Base-by-base conservation (phyloP, 2,113 vertebrate species). In the Pipra filicauda region DNA sequence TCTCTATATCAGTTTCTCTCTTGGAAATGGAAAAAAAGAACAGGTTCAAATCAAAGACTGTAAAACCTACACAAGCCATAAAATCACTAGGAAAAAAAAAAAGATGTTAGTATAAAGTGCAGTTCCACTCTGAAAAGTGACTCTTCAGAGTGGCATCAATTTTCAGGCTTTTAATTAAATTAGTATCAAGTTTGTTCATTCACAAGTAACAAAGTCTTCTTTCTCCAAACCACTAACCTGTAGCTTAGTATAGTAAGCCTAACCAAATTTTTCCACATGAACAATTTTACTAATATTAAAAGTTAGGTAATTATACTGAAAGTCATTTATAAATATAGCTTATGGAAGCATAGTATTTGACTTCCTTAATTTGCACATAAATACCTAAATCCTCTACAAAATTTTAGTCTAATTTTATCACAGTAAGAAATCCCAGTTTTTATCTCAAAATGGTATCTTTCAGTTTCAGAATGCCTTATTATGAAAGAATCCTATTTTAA, bases 101-200 rank as follows among this genome's bases (percentile, higher is more conserved):
- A 80, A 41, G 5, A 82, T 71, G 59, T 33, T 77, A 81, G 30
- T 73, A 57, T 70, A 35, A 93, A 93, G 83, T 71, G 91, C 76
- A 97, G 89, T 75, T 95, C 83, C 70, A 80, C 43, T 87, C 76
- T 57, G 89, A 95, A 95, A 95, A 92, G 61, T 31, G 44, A 89
- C 61, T 59, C 72, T 84, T 44, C 81, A 74, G 33, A 94, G 51
- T 5, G 8, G 76, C 33, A 96, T 84, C 7, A 12, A 49, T 81
- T 93, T 95, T 84, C 89, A 89, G 61, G 35, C 30, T 91, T 91
- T 92, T 87, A 95, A 94, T 95, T 81, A 96, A 95, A 91, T 75
- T 52, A 89, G 48, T 88, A 94, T 71, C 72, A 85, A 91, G 28
- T 91, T 76, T 83, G 41, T 58, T 85, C 70, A 89, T 69, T 94